phyloP scores from a whole-genome alignment of 92 coral and sea anemone genomes.

The Montipora capitata region DNA sequence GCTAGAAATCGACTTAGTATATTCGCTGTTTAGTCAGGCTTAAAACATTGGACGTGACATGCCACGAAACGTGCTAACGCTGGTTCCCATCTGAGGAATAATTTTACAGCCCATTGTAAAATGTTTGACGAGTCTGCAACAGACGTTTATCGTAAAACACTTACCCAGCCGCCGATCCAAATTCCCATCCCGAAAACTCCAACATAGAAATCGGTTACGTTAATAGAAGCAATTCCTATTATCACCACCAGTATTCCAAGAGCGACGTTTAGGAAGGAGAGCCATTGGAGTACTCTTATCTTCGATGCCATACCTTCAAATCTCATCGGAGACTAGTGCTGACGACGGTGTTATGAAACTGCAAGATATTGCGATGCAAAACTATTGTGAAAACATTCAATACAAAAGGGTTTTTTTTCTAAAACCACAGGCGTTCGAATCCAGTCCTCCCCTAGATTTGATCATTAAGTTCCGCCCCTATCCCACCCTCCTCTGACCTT shows the following conservation, averaged over 20 bases:
- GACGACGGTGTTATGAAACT: not conserved
- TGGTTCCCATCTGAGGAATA: too few relatives aligned
- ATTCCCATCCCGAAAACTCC: constrained; percentile 91
- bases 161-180: constrained; percentile 93
- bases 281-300: constrained; percentile 25
- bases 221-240: constrained; percentile 73
- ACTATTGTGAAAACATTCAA: not conserved
- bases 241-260: constrained; percentile 69
- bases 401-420: not conserved
- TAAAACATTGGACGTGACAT: too few relatives aligned
- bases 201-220: constrained; percentile 62
- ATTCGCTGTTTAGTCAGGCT: too few relatives aligned
- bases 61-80: too few relatives aligned
- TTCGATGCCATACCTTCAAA: constrained; percentile 44
- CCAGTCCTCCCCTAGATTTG: not conserved
- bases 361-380: not conserved
- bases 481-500: not conserved
- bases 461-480: not conserved
- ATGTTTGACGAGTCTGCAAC: not conserved
- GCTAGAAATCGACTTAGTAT: too few relatives aligned
- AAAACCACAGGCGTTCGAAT: not conserved
- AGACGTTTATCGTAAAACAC: constrained; percentile 1
- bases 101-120: too few relatives aligned
- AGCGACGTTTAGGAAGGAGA: constrained; percentile 65
- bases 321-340: not conserved